Evolutionary conservation across 2,113 vertebrate species (phyloP), one percentile per base, ranked within the genome.

Genomic region (Bufo bufo): DNA sequence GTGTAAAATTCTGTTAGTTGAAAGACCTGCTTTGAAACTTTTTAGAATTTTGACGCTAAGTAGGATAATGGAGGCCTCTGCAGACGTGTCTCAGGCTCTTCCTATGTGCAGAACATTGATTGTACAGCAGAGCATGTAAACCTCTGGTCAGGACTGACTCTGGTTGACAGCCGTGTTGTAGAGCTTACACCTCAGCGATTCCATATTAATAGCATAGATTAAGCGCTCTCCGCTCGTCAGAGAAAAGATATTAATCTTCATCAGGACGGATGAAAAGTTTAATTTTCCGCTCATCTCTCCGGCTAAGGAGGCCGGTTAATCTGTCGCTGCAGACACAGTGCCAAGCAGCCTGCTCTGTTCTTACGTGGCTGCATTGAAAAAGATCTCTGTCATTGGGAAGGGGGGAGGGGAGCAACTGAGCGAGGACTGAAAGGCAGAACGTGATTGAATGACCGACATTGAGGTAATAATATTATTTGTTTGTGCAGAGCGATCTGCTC

Each of bases 181-280:
- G 33, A 83, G 87, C 79, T 88, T 89, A 74, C 88, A 89, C 90
- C 87, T 93, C 87, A 65, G 87, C 87, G 91, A 85, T 91, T 91
- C 89, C 86, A 49, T 92, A 93, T 91, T 92, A 93, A 92, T 93
- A 90, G 90, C 80, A 89, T 82, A 75, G 78, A 93, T 93, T 90
- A 92, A 90, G 91, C 89, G n/a, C 52, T 91, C 90, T 91, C 91
- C 90, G 90, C 90, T 92, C 90, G 83, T 90, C 91, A 91, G 89
- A 92, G 91, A 91, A 83, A 90, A 93, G 84, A 90, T 92, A 92
- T 92, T 93, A 92, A 93, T 93, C 94, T 94, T 93, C 89, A 92
- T 92, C 90, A 93, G 89, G 20, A 85, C 89, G 89, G 91, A 86
- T 89, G 89, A 94, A 90, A 91, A 94, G 89, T 92, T 93, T 90